These are phyloP conservation scores for Caenorhabditis wallacei DNA, from an alignment of 2,888 invertebrate species.

Conservation along the genomic window DNA sequence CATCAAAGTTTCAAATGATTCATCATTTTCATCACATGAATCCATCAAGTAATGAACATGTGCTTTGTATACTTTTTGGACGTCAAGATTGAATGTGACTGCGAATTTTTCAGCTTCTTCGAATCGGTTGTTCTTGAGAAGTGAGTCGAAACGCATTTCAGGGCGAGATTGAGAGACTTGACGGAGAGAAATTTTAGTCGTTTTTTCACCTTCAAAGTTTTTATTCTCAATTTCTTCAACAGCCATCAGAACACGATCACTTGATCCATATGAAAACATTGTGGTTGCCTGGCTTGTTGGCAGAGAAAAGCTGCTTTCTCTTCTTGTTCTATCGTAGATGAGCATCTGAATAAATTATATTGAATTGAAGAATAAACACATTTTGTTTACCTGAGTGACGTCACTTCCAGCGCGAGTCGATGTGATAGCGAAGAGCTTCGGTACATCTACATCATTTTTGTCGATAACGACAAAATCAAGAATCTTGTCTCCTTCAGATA, in stretches of 20 bases:
- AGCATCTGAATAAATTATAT: slow-evolving; percentile 22
- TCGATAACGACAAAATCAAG: slow-evolving; percentile 59
- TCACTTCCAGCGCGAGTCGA: neutral
- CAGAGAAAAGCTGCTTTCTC: slow-evolving; percentile 30
- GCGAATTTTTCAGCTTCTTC: slow-evolving; percentile 75
- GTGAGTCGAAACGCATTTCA: slow-evolving; percentile 62
- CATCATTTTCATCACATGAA: slow-evolving; percentile 52
- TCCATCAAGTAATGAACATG: slow-evolving; percentile 58
- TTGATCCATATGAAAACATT: slow-evolving; percentile 52
- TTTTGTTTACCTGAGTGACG: neutral
- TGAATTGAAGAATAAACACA: neutral
- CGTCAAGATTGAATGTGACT: slow-evolving; percentile 65
- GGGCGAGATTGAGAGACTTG: slow-evolving; percentile 65
- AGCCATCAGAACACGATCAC: slow-evolving; percentile 58
- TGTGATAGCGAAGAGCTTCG: slow-evolving; percentile 41
- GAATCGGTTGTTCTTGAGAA: slow-evolving; percentile 60
- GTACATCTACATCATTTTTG: slow-evolving; percentile 40
- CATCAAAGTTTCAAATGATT: slow-evolving; percentile 58
- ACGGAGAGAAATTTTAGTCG: slow-evolving; percentile 41
- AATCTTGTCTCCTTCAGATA: slow-evolving; percentile 22
- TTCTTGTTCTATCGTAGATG: slow-evolving; percentile 50
- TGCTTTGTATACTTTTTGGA: slow-evolving; percentile 62
- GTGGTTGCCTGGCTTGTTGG: slow-evolving; percentile 14
- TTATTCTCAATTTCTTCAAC: slow-evolving; percentile 48
- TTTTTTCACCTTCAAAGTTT: neutral